Base-by-base conservation (phyloP, 2,888 invertebrate species). In the Stegana nigrithorax region DNA sequence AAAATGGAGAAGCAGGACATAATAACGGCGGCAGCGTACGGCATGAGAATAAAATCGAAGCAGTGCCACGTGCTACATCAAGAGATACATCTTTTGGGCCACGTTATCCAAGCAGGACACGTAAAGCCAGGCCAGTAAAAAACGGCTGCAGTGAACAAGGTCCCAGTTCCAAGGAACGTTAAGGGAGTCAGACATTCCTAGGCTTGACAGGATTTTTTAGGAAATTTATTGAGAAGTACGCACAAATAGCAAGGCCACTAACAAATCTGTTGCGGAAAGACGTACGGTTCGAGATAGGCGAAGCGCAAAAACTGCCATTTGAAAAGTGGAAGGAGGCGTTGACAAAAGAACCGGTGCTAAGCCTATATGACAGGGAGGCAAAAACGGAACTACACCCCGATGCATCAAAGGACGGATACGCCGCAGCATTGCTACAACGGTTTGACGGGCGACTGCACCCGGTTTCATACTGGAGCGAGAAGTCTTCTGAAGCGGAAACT, bases 231-330 rank as follows among this genome's bases (percentile, higher is more conserved):
- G 2, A 5, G 19, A 19, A n/a, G 2, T 64, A 62, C 32, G 45
- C 62, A 2, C 14, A 26, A 6, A 53, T 55, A 27, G 59, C 45
- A 10, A 7, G 47, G 2, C 59, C 47, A n/a, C 19, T 59, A 14
- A 59, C 36, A 19, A 47, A 14, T 17, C 26, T 50, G n/a, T 26
- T 60, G 42, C n/a, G 17, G 1, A 60, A 60, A 25, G 29, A 62
- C 57, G 36, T 27, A 0, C 4, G n/a, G 12, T 58, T 64, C 29
- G 1, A 14, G 12, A 55, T 63, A 8, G 50, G 42, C 17, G 21
- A 56, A 26, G 51, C 57, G n/a, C 57, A 59, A 26, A 7, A 27
- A 21, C 14, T 44, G 4, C 61, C 63, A 21, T 59, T 63, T 14
- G 17, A 42, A 14, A 12, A n/a, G 17, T 42, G 10, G 17, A 42